Evolutionary conservation across 2,113 vertebrate species (phyloP).

Genomic region (Epinephelus cyanopodus): DNA sequence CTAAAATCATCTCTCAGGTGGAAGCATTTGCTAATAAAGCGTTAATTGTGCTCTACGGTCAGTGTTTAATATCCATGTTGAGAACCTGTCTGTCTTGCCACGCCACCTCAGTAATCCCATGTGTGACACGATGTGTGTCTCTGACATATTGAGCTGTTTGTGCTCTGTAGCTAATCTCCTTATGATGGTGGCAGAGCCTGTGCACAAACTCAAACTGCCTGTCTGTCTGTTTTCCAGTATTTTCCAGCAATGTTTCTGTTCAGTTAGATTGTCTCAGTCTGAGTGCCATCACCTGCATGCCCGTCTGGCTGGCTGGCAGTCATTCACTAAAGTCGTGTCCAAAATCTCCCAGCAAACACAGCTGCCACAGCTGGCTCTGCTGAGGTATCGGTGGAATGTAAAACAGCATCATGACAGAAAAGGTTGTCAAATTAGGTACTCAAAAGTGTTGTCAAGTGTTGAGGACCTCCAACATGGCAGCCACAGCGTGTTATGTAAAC

Average conservation of each 20-base stretch:
- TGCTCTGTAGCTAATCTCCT: slow-evolving; percentile 49
- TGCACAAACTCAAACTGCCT: slow-evolving; percentile 20
- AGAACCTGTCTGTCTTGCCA: slow-evolving; percentile 9
- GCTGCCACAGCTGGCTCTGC: slow-evolving; percentile 1
- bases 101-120: slow-evolving; percentile 15
- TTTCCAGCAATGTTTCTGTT: slow-evolving; percentile 37
- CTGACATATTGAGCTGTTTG: slow-evolving; percentile 55
- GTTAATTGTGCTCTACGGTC: background rate
- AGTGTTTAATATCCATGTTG: slow-evolving; percentile 5
- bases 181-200: slow-evolving; percentile 18
- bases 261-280: slow-evolving; percentile 14
- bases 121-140: background rate
- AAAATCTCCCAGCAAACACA: slow-evolving; percentile 6
- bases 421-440: background rate
- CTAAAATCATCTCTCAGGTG: background rate
- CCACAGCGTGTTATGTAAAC: slow-evolving; percentile 21
- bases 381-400: background rate
- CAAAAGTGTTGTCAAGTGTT: background rate
- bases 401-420: background rate
- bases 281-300: slow-evolving; percentile 23
- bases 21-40: background rate
- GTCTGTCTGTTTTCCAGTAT: slow-evolving; percentile 12
- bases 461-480: slow-evolving; percentile 15
- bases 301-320: slow-evolving; percentile 19
- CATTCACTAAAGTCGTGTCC: background rate